Conservation (phyloP, 92 coral and sea anemone species). For the Desmophyllum pertusum region DNA sequence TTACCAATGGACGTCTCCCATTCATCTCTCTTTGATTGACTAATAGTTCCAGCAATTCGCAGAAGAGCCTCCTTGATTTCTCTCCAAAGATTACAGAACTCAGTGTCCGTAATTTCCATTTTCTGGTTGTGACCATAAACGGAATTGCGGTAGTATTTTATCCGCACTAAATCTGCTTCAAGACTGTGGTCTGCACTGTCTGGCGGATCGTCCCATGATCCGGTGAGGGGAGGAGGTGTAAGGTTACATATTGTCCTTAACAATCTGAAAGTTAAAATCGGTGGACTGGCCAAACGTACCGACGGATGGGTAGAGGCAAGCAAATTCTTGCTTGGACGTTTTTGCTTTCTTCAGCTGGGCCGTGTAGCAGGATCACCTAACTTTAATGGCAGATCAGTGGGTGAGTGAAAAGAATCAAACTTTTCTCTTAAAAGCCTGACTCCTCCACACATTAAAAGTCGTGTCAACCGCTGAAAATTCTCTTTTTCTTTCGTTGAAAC, state of each 20-base stretch:
- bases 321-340: not conserved
- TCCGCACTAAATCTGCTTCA: constrained; percentile 55
- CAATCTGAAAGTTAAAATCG: constrained; percentile 35
- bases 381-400: constrained; percentile 27
- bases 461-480: constrained; percentile 48
- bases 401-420: constrained; percentile 50
- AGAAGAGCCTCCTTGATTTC: constrained; percentile 48
- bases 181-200: not conserved
- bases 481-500: constrained; percentile 36
- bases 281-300: constrained; percentile 44
- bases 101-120: constrained; percentile 50
- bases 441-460: constrained; percentile 55
- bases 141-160: constrained; percentile 55
- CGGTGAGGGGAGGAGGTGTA: constrained; percentile 25
- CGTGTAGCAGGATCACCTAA: constrained; percentile 14
- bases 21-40: constrained; percentile 23
- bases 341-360: not conserved
- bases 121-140: constrained; percentile 46
- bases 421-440: constrained; percentile 37
- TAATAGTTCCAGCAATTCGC: constrained; percentile 44
- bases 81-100: constrained; percentile 50
- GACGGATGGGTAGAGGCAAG: constrained; percentile 43
- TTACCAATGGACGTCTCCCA: constrained; percentile 43
- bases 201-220: constrained; percentile 61
- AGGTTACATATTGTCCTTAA: constrained; percentile 36